These are phyloP conservation scores for Trogon melanurus DNA, from an alignment of 2,113 vertebrate species.

Conservation along the genomic window DNA sequence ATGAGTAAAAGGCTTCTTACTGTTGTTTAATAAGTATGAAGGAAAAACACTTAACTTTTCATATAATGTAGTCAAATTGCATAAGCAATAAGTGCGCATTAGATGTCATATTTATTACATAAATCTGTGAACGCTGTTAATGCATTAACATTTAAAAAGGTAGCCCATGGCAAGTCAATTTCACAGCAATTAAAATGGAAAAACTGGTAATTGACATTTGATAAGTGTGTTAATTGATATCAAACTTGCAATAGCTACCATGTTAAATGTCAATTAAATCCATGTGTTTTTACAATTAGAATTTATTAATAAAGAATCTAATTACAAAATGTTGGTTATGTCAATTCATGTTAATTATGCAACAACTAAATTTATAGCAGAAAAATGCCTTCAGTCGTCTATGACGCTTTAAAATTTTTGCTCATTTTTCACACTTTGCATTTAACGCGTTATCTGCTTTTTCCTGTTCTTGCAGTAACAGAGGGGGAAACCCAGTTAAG, in stretches of 20 bases:
- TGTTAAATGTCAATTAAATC: slow-evolving; percentile 76
- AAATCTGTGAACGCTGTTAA: slow-evolving; percentile 56
- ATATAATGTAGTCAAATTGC: slow-evolving; percentile 18
- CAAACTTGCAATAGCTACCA: slow-evolving; percentile 67
- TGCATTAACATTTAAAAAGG: slow-evolving; percentile 73
- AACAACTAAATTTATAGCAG: background rate
- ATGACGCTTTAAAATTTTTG: background rate
- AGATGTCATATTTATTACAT: slow-evolving; percentile 53
- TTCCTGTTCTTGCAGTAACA: background rate
- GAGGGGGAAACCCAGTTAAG: fast-evolving
- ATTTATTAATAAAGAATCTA: slow-evolving; percentile 74
- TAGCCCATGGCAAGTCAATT: slow-evolving; percentile 73
- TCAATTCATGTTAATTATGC: slow-evolving; percentile 53
- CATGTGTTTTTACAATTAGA: slow-evolving; percentile 70
- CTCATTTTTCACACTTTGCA: background rate
- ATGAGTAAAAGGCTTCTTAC: slow-evolving; percentile 1
- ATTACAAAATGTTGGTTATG: slow-evolving; percentile 63
- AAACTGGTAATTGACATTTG: slow-evolving; percentile 77
- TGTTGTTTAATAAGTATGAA: slow-evolving; percentile 17
- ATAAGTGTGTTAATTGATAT: slow-evolving; percentile 77
- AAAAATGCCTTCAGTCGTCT: background rate
- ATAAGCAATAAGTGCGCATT: slow-evolving; percentile 41
- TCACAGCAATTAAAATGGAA: slow-evolving; percentile 74
- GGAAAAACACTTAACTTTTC: slow-evolving; percentile 32
- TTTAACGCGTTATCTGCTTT: background rate